Evolutionary conservation across 2,113 vertebrate genomes (phyloP), one percentile per base, ranked within the genome.

Genomic region (Gadus chalcogrammus): DNA sequence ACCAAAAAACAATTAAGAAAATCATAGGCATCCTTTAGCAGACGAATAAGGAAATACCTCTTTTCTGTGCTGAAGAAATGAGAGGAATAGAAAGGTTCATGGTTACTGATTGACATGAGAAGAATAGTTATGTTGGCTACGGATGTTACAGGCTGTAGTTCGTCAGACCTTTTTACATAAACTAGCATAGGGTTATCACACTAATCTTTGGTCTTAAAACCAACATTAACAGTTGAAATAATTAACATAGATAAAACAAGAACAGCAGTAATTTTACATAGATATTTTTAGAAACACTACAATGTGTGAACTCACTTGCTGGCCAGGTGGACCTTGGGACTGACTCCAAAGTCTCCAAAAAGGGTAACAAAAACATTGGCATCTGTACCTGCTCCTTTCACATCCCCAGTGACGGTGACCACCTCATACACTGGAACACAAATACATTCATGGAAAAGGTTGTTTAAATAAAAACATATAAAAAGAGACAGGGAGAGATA

Each of bases 301-400:
- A 35, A 35, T 35, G 31, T 35, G 42, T 48, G 15, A 84, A 94
- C 97, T 95, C 83, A 99, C 97, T 98, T 98, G 97, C 96, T 98
- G 66, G 95, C 95, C 84, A 99, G 94, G 68, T 98, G 96, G 80
- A 95, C 93, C 85, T 99, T 99, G 59, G 97, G 96, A 20, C 95
- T 94, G 64, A 97, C 92, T 6, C 97, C 97, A n/a, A 90, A 93
- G 6, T 98, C 95, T 88, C 97, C 97, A 68, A 94, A 98, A 68
- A 99, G 91, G 15, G 95, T 97, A 75, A 99, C 93, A 82, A 99
- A 99, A 70, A 99, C 93, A 0, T 98, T 99, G 67, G 97, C 97
- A 0, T 99, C 95, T 0, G 97, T 98, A 65, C 97, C 97, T 1
- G 96, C 97, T 64, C 95, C 95, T 3, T 96, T 94, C 16, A 99